Base-by-base conservation (phyloP, 2,797 vertebrate genomes). In the Brachyrhaphis roseni region DNA sequence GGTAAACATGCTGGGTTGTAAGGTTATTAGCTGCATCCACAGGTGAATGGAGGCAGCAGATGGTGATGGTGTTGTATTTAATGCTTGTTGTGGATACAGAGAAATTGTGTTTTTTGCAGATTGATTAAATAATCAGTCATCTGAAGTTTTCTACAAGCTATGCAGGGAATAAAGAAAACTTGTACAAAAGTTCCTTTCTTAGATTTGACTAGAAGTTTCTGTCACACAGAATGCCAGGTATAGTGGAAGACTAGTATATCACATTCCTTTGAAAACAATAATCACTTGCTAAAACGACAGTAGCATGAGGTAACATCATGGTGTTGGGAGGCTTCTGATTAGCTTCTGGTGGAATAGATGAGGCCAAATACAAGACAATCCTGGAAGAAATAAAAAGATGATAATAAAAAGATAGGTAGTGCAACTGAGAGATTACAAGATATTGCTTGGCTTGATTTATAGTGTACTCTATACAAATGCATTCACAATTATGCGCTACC, bases 1-100 rank as follows among this genome's bases (percentile, higher is more conserved):
- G 39, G 55, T 73, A 57, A 81, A 79, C 43, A 51, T n/a, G 70
- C 64, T 15, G 49, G 73, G 20, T 72, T 74, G 20, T 55, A 46
- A 51, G 49, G 76, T 80, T 70, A 57, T 72, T 74, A 16, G n/a
- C 15, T 74, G 31, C 15, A 70, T 18, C 62, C 15, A 31, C 72
- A 73, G 28, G 66, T 34, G 7, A 62, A 41, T 51, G 59, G 31
- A 39, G 43, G 7, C 12, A 72, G 55, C 72, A 55, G 59, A 34
- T 74, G 59, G 72, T 53, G 57, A 36, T 59, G 72, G 59, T 46
- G 7, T 46, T 16, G 36, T 28, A 28, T 49, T 66, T 28, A 8
- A 13, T 47, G 51, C 74, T 72, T 64, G 6, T 45, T 79, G 31
- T 53, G 34, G 7, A 36, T 39, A 28, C 45, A 59, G 51, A 68